Percentiles rank a stretch among this genome's conserved stretches.
phyloP scores from a whole-genome alignment of 2,888 invertebrate genomes.

The Erebia epiphron region DNA sequence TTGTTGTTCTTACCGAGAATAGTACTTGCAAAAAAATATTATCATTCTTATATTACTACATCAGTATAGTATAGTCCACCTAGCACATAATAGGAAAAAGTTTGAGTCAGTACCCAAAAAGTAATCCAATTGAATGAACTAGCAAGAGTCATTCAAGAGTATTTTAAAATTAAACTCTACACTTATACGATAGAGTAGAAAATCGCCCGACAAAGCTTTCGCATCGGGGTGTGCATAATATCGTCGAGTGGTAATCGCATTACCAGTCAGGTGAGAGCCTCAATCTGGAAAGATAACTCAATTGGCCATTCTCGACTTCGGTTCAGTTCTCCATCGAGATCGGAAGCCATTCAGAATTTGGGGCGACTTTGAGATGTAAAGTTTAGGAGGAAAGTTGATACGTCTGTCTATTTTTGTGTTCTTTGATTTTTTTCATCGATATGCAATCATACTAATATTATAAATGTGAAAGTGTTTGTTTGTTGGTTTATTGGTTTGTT shows the following conservation, averaged over 20 bases:
- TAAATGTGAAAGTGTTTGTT: too few relatives aligned
- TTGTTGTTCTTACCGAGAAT: too few relatives aligned
- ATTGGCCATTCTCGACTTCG: constrained; percentile 31
- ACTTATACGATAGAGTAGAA: not conserved
- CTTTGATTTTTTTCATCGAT: not conserved
- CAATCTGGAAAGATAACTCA: constrained; percentile 35
- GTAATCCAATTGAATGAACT: constrained; percentile 12
- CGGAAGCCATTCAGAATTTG: not conserved
- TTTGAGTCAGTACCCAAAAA: not conserved
- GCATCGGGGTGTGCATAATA: constrained; percentile 29
- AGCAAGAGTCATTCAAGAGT: not conserved
- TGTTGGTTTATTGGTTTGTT: too few relatives aligned
- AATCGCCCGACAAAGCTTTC: not conserved
- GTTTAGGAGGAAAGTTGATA: not conserved
- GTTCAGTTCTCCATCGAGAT: constrained; percentile 2
- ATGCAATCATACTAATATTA: not conserved
- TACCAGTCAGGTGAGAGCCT: constrained; percentile 33
- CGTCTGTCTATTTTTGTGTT: not conserved
- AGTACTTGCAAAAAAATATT: too few relatives aligned
- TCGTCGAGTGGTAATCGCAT: constrained; percentile 37
- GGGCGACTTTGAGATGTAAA: constrained; percentile 1
- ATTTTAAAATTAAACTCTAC: not conserved
- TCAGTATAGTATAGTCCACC: not conserved
- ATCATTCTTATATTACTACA: too few relatives aligned
- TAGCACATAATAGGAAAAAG: not conserved